Evolutionary conservation across 2,888 invertebrate genomes (phyloP).

Genomic region (Tipula confusa): DNA sequence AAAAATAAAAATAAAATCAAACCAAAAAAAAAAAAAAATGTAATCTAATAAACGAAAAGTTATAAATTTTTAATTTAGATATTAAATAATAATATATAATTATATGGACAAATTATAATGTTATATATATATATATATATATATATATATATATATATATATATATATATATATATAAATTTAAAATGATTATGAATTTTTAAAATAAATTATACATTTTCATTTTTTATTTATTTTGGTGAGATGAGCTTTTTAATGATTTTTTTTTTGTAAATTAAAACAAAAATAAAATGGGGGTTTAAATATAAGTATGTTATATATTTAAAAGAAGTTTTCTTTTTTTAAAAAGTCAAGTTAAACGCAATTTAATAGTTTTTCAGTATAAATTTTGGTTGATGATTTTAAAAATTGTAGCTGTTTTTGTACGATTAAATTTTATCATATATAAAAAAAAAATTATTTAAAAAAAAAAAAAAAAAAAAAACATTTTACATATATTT

Average conservation of each 20-base stretch:
- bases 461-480: no score
- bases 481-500: no score
- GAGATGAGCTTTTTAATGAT: slow-evolving; percentile 12
- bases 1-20: not conserved
- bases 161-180: no score
- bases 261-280: not conserved
- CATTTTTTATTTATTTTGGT: not conserved
- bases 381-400: not conserved
- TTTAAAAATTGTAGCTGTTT: not conserved
- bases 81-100: slow-evolving; percentile 17
- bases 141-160: no score
- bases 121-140: not conserved
- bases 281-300: not conserved
- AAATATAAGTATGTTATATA: not conserved
- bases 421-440: not conserved
- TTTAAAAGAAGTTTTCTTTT: not conserved
- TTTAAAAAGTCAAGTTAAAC: not conserved
- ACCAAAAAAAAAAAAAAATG: not conserved
- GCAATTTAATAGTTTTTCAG: not conserved
- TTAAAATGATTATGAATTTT: not conserved
- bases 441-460: not conserved
- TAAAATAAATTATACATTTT: not conserved
- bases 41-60: not conserved
- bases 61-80: not conserved
- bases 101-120: not conserved